Base-by-base conservation (phyloP, 2,797 vertebrate species). In the Thalassophryne amazonica region DNA sequence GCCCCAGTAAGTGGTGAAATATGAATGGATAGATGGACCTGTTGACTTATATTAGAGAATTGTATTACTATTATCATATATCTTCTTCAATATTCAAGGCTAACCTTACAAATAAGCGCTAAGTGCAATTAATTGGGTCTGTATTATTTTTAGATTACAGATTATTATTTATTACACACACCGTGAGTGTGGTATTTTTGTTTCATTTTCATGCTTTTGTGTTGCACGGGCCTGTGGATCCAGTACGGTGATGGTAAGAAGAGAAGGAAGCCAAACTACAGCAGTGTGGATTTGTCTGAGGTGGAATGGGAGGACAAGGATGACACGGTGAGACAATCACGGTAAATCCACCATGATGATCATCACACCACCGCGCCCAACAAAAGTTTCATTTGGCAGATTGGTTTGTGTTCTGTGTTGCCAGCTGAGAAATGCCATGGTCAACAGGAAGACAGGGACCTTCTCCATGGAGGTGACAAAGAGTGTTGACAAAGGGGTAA, bases 391-490 rank as follows among this genome's bases (percentile, higher is more conserved):
- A 45, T 38, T 17, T 59, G 6, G 25, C 24, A 37, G 15, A 45
- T 32, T 17, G 12, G 1, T 52, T 3, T 57, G 31, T 31, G 12
- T 21, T 64, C 63, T 76, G 54, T 67, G 64, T 84, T 4, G 87
- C 49, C 60, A 98, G 96, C 88, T 99, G 63, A 91, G 97, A 80
- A 98, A 98, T 20, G 96, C 95, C 59, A 99, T 99, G 97, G 97
- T 99, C 81, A 99, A 98, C 87, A 89, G 93, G 62, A 96, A 97
- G 88, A 98, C 95, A 0, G 97, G 96, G 45, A 94, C 90, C 46
- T 98, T 99, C 77, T 94, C 96, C 25, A 97, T 99, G 94, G 95
- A 97, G 73, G 97, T 99, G 76, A 98, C 95, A 84, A 98, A 98
- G 88, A 96, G 94, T 20, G 93, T 98, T 59, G 96, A 99, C 84